Percentiles rank a stretch among this genome's conserved stretches.
Evolutionary conservation across 1,140 invertebrate species (phyloP).

Genomic region (Caligus rogercresseyi): DNA sequence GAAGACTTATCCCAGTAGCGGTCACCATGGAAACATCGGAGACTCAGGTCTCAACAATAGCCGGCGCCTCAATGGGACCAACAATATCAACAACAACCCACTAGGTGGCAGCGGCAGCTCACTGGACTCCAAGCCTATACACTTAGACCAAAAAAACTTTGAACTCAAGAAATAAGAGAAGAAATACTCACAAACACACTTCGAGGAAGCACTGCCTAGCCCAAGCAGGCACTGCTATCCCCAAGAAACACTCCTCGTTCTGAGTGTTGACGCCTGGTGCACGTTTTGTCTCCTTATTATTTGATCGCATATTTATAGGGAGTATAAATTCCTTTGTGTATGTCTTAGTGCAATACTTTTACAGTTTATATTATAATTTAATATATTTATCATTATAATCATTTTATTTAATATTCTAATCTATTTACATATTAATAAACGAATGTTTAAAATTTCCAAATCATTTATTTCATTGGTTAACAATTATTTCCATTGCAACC

Average conservation of each 20-base stretch:
- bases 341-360: too few relatives aligned
- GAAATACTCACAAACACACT: background rate
- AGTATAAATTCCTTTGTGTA: too few relatives aligned
- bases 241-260: background rate
- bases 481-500: too few relatives aligned
- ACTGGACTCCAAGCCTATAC: background rate
- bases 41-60: background rate
- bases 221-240: background rate
- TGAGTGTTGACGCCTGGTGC: background rate
- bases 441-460: too few relatives aligned
- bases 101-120: background rate
- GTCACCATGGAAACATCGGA: constrained; percentile 15
- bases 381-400: too few relatives aligned
- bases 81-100: background rate
- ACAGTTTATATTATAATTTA: too few relatives aligned
- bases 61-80: too few relatives aligned
- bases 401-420: too few relatives aligned
- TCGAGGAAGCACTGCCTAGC: background rate
- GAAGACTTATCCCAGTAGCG: constrained; percentile 54
- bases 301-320: too few relatives aligned
- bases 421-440: too few relatives aligned
- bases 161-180: background rate
- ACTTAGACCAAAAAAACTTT: background rate
- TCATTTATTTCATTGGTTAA: too few relatives aligned
- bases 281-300: too few relatives aligned